Evolutionary conservation across 2,113 vertebrate species (phyloP).

Genomic region (Ranitomeya imitator): DNA sequence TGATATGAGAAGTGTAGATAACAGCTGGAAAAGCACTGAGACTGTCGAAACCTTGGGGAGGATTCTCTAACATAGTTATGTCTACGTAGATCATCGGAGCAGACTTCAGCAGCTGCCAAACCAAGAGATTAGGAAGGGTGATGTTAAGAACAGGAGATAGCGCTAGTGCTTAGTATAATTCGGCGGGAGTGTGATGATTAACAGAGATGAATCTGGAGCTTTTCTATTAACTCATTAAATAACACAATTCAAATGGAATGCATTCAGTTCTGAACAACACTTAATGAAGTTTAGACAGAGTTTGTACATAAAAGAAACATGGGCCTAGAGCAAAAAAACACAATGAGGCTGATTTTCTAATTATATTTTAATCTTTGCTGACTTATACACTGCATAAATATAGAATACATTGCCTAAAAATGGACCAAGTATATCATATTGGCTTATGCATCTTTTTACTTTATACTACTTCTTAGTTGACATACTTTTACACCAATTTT

Average conservation of each 20-base stretch:
- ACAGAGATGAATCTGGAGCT: background rate
- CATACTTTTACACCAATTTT: no score
- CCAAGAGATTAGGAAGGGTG: slow-evolving; percentile 10
- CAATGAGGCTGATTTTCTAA: no score
- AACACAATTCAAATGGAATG: background rate
- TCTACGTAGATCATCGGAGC: background rate
- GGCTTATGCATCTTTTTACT: no score
- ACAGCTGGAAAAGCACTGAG: background rate
- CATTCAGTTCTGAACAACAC: background rate
- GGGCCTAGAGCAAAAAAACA: no score
- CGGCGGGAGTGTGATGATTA: background rate
- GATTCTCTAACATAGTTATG: background rate
- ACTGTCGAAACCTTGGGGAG: background rate
- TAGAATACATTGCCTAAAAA: no score
- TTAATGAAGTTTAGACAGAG: background rate
- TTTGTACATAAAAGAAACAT: background rate
- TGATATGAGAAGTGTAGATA: background rate
- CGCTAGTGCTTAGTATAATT: background rate
- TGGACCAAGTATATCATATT: no score
- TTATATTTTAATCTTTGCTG: no score
- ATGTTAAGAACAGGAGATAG: background rate
- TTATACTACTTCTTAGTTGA: no score
- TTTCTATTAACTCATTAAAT: background rate
- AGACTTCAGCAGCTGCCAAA: slow-evolving; percentile 1
- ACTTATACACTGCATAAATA: no score